Conservation (phyloP, 2,888 invertebrate species). For the Automeris io region DNA sequence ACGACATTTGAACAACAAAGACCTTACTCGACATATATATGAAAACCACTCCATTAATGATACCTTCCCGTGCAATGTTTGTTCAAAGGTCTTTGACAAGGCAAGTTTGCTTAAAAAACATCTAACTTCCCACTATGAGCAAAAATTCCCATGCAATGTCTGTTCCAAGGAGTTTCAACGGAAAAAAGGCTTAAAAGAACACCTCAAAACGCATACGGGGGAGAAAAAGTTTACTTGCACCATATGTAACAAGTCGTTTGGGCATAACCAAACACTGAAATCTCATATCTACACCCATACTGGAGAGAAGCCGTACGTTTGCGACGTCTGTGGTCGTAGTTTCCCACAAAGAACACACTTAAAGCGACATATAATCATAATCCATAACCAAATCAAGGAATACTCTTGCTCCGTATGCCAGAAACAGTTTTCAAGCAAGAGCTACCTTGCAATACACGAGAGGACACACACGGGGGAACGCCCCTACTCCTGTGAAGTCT, state of each 20-base stretch:
- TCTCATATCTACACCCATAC: slow-evolving; percentile 61
- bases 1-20: slow-evolving; percentile 43
- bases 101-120: slow-evolving; percentile 49
- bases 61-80: slow-evolving; percentile 44
- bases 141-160: slow-evolving; percentile 47
- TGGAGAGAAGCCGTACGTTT: slow-evolving; percentile 55
- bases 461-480: slow-evolving; percentile 55
- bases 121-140: slow-evolving; percentile 40
- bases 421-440: slow-evolving; percentile 61
- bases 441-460: slow-evolving; percentile 58
- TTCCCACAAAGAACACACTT: slow-evolving; percentile 60
- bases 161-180: slow-evolving; percentile 52
- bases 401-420: slow-evolving; percentile 50
- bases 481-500: slow-evolving; percentile 56
- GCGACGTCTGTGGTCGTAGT: slow-evolving; percentile 54
- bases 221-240: slow-evolving; percentile 49
- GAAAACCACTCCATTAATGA: slow-evolving; percentile 33
- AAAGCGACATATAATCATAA: slow-evolving; percentile 57
- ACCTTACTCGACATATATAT: slow-evolving; percentile 48
- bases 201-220: slow-evolving; percentile 55
- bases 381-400: slow-evolving; percentile 54
- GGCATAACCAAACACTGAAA: slow-evolving; percentile 60
- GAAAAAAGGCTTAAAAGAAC: slow-evolving; percentile 58
- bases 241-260: slow-evolving; percentile 48
- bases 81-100: slow-evolving; percentile 41